Conservation (phyloP, 2,797 vertebrate species). For the Urocyon cinereoargenteus region DNA sequence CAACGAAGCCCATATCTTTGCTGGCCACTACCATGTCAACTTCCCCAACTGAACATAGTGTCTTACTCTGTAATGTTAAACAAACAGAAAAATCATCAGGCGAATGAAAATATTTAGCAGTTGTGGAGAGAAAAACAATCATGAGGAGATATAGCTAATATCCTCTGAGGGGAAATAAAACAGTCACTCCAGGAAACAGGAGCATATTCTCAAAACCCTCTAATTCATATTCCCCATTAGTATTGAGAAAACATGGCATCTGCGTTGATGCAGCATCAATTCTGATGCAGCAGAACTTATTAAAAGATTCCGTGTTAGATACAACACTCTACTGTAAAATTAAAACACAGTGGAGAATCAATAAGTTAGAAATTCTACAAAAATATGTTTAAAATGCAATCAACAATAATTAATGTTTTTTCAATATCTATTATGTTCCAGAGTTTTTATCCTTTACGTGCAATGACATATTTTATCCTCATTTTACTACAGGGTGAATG, state of each 20-base stretch:
- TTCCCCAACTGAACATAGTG: background rate
- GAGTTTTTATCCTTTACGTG: background rate
- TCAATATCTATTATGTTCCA: background rate
- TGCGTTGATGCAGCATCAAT: background rate
- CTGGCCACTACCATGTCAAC: background rate
- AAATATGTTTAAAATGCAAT: constrained; percentile 5
- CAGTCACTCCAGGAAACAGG: background rate
- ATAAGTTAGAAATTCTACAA: background rate
- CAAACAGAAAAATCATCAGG: background rate
- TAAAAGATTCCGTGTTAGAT: background rate
- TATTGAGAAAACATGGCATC: background rate
- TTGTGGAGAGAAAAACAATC: background rate
- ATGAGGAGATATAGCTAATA: background rate
- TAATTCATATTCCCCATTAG: background rate
- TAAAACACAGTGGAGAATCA: background rate
- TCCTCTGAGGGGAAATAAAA: background rate
- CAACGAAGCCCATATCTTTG: background rate
- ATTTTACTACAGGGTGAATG: background rate
- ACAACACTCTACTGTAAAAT: constrained; percentile 10
- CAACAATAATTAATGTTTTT: background rate
- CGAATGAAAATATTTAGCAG: constrained; percentile 29
- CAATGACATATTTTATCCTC: background rate
- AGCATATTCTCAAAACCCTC: background rate
- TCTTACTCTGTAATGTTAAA: background rate
- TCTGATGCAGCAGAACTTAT: background rate